Base-by-base conservation (phyloP, 2,113 vertebrate genomes). In the Vulpes lagopus region DNA sequence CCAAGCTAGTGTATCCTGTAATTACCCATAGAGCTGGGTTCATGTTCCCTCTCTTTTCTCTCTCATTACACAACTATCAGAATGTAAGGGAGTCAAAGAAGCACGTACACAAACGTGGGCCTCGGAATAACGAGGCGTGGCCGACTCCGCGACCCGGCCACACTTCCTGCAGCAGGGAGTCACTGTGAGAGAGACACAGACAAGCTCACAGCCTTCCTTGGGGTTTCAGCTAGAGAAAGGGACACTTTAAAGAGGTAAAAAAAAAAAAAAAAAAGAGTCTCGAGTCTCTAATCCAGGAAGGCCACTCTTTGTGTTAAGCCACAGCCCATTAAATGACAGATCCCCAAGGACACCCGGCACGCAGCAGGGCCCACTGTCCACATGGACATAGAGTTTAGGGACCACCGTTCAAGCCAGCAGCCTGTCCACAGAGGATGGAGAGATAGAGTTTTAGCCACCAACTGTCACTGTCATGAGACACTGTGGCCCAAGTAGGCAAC, bases 1-100 rank as follows among this genome's bases (percentile, higher is more conserved):
- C 76, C 43, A 76, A 92, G 97, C 98, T 65, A 8, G 71, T 17
- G 3, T 71, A 74, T 95, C 97, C 98, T 97, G 97, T 97, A 97
- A 98, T 98, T 98, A 98, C 98, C 97, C 90, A 35, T 62, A 88
- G 98, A 94, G 97, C 95, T 65, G 79, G 97, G 98, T 97, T 98
- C 98, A 97, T n/a, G 0, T 62, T 92, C 84, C 95, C 95, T 96
- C 91, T 83, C 93, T 55, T 55, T 91, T 91, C 94, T 97, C 89
- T 89, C 96, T 59, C 91, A 19, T 73, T 94, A 90, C 71, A 71
- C 93, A 94, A 79, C 92, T 43, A 3, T 23, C n/a, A 64, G 95
- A 30, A 85, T 51, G 85, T 15, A 8, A 27, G 88, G 80, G 22
- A 43, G 22, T n/a, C 86, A 32, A 19, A 55, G 96, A 53, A 25